phyloP scores from a whole-genome alignment of 1,140 invertebrate genomes.

The Chymomyza costata region DNA sequence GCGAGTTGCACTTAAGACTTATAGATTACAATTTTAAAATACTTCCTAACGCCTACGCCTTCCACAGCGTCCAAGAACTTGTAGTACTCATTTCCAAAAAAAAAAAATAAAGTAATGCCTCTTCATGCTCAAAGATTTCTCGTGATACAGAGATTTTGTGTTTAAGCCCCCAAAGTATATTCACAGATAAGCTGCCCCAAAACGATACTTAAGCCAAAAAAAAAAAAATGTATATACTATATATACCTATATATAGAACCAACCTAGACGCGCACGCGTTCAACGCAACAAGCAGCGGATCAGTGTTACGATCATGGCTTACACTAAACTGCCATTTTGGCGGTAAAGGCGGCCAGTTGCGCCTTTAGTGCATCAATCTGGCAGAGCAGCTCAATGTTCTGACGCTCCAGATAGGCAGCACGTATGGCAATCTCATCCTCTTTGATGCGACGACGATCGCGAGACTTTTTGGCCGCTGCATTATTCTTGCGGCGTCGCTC shows the following conservation, averaged over 20 bases:
- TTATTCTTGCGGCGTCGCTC: conserved; percentile 95
- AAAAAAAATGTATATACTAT: conserved; percentile 8
- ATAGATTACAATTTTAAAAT: conserved; percentile 47
- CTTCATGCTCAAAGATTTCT: neutral
- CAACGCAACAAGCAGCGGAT: conserved; percentile 52
- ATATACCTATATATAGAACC: conserved; percentile 10
- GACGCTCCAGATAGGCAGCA: conserved; percentile 89
- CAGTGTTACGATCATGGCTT: conserved; percentile 13
- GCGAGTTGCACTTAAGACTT: conserved; percentile 39
- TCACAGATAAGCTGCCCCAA: conserved; percentile 42
- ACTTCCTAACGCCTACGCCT: conserved; percentile 31
- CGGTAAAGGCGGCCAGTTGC: conserved; percentile 61
- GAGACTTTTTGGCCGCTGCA: conserved; percentile 94
- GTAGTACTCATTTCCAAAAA: conserved; percentile 36
- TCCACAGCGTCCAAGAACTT: conserved; percentile 37
- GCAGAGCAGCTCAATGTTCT: conserved; percentile 76
- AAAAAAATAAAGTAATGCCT: conserved; percentile 9
- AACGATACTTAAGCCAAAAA: conserved; percentile 13
- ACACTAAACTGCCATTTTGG: conserved; percentile 47
- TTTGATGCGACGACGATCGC: conserved; percentile 91
- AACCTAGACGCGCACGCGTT: conserved; percentile 43
- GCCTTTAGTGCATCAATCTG: conserved; percentile 70
- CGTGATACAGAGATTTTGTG: neutral
- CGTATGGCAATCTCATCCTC: conserved; percentile 95
- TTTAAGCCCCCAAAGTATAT: conserved; percentile 11